phyloP scores from a whole-genome alignment of 1,140 invertebrate species.

The Papilio glaucus region DNA sequence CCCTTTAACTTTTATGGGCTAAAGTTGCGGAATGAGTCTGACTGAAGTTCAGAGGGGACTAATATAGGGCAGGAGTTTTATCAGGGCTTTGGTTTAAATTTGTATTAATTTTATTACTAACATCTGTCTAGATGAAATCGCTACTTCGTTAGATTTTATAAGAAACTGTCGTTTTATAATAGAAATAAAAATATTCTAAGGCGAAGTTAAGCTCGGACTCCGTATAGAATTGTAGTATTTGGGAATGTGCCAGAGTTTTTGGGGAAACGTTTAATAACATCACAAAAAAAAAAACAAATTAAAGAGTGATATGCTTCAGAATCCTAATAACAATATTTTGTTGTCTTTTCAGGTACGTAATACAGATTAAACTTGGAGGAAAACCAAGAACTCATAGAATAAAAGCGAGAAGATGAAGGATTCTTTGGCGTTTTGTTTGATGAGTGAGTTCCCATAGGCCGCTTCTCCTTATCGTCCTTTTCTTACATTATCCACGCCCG shows the following conservation, averaged over 20 bases:
- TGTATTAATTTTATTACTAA: constrained; percentile 52
- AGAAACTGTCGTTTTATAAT: neutral
- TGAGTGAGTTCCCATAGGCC: too few species aligned
- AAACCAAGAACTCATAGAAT: neutral
- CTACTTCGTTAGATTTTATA: neutral
- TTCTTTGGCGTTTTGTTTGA: too few species aligned
- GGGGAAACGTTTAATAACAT: too few species aligned
- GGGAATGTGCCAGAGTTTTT: too few species aligned
- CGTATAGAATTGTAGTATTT: too few species aligned
- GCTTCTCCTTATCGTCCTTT: too few species aligned
- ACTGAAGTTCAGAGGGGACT: constrained; percentile 54
- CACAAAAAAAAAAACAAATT: too few species aligned
- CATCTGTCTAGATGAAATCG: constrained; percentile 3
- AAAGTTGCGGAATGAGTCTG: constrained; percentile 66
- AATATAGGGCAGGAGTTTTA: constrained; percentile 71
- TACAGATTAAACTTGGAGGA: neutral
- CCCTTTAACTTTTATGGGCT: constrained; percentile 76
- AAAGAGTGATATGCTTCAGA: too few species aligned
- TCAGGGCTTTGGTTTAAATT: constrained; percentile 61
- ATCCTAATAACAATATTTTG: neutral
- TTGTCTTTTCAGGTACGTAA: constrained; percentile 53
- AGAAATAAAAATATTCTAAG: too few species aligned
- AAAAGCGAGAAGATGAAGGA: too few species aligned
- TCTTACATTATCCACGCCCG: too few species aligned
- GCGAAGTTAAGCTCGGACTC: too few species aligned